Evolutionary conservation across 1,140 invertebrate species (phyloP).

Genomic region (Temnothorax curvispinosus): DNA sequence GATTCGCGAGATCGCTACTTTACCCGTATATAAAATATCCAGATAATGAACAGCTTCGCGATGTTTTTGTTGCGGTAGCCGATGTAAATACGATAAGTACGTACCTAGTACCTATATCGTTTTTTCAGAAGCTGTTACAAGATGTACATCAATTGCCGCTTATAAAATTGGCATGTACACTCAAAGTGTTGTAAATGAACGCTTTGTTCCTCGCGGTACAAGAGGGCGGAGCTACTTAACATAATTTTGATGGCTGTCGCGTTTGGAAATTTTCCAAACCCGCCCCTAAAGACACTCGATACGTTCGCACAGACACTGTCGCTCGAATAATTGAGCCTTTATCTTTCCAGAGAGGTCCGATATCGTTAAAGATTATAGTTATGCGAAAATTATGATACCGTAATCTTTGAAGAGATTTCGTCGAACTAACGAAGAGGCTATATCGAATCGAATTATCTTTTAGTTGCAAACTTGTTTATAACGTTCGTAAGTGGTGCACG

Average conservation of each 20-base stretch:
- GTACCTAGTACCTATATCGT: not conserved
- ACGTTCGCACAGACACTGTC: not conserved
- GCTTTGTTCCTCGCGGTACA: not conserved
- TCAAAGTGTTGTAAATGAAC: not conserved
- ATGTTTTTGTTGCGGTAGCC: not conserved
- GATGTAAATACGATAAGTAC: not conserved
- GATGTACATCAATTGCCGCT: not conserved
- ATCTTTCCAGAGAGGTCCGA: not conserved
- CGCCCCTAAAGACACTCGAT: conserved; percentile 11
- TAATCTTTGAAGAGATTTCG: not conserved
- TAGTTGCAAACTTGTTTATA: not conserved
- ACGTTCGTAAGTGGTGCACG: not conserved
- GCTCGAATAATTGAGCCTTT: not conserved
- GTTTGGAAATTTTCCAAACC: conserved; percentile 56
- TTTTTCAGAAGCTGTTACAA: not conserved
- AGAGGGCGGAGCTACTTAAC: conserved; percentile 30
- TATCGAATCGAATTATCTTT: not conserved
- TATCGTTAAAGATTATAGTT: not conserved
- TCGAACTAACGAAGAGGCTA: not conserved
- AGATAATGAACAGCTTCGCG: not conserved
- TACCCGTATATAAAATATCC: not conserved
- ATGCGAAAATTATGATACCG: not conserved
- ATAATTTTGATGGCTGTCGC: conserved; percentile 44
- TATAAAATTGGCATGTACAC: not conserved
- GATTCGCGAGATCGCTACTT: conserved; percentile 2